A percentile compares a stretch with the other conserved stretches of the same genome.
phyloP scores from a whole-genome alignment of 2,888 invertebrate species.

The Schrankia costaestrigalis region DNA sequence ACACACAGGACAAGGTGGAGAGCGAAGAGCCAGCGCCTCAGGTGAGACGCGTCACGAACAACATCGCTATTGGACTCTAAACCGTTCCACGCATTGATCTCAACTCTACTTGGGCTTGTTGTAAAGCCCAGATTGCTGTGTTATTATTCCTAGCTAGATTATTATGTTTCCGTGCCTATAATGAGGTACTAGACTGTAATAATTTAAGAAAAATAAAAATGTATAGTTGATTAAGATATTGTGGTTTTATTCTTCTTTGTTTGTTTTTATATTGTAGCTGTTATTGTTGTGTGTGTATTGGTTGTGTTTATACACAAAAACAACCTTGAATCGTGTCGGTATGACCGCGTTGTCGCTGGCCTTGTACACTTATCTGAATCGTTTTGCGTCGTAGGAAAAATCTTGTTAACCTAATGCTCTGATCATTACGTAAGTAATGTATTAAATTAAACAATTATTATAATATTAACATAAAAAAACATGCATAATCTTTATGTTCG shows the following conservation, averaged over 20 bases:
- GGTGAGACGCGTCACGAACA: constrained; percentile 32
- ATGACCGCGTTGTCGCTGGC: constrained; percentile 49
- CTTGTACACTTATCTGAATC: constrained; percentile 43
- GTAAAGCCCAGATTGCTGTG: constrained; percentile 73
- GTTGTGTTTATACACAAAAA: constrained; percentile 74
- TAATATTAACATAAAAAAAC: too few species aligned
- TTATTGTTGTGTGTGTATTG: constrained; percentile 16
- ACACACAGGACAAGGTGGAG: constrained; percentile 42
- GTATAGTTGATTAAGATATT: constrained; percentile 39
- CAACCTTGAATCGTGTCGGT: constrained; percentile 56
- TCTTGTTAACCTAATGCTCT: too few species aligned
- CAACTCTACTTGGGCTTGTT: constrained; percentile 70
- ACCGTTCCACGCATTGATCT: constrained; percentile 74
- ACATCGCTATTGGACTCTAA: constrained; percentile 49
- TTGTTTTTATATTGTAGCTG: constrained; percentile 19
- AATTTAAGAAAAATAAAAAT: constrained; percentile 68
- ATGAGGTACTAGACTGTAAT: constrained; percentile 67
- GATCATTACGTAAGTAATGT: too few species aligned
- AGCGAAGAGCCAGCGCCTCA: constrained; percentile 37
- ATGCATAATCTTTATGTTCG: too few species aligned
- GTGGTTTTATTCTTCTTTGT: constrained; percentile 32
- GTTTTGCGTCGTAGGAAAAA: constrained; percentile 41
- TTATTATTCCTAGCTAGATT: constrained; percentile 73
- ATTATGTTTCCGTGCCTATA: constrained; percentile 62
- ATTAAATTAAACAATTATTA: too few species aligned